These are phyloP conservation scores for Conomelus anceps DNA, from an alignment of 2,888 invertebrate genomes.

Conservation along the genomic window DNA sequence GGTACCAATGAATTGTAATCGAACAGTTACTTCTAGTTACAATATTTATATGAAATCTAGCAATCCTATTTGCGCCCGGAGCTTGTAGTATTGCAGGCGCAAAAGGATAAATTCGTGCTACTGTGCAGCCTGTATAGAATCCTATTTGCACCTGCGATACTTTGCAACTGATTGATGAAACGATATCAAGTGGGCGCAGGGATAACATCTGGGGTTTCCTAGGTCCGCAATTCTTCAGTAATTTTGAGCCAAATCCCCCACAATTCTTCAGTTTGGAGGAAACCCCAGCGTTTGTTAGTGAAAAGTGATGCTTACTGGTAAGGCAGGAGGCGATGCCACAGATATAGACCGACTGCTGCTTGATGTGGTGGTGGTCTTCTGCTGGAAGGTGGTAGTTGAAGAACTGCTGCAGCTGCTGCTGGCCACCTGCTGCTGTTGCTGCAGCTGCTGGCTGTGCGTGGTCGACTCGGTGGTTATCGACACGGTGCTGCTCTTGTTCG, in stretches of 20 bases:
- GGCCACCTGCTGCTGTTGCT: neutral
- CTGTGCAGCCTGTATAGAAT: no score
- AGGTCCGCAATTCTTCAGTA: no score
- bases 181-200: neutral
- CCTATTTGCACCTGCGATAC: no score
- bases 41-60: no score
- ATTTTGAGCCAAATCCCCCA: neutral
- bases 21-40: no score
- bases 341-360: constrained; percentile 30
- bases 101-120: no score
- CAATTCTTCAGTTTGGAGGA: neutral
- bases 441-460: neutral
- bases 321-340: neutral
- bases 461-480: constrained; percentile 13
- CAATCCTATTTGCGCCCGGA: no score
- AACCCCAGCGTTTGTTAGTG: neutral
- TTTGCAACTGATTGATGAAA: neutral
- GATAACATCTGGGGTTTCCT: neutral
- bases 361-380: neutral
- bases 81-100: no score
- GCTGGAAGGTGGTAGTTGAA: constrained; percentile 9
- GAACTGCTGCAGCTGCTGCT: neutral
- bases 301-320: neutral
- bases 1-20: no score
- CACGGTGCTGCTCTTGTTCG: constrained; percentile 13